Evolutionary conservation across 2,888 invertebrate genomes (phyloP), one percentile per base, ranked within the genome.

Genomic region (Leucozona laternaria): DNA sequence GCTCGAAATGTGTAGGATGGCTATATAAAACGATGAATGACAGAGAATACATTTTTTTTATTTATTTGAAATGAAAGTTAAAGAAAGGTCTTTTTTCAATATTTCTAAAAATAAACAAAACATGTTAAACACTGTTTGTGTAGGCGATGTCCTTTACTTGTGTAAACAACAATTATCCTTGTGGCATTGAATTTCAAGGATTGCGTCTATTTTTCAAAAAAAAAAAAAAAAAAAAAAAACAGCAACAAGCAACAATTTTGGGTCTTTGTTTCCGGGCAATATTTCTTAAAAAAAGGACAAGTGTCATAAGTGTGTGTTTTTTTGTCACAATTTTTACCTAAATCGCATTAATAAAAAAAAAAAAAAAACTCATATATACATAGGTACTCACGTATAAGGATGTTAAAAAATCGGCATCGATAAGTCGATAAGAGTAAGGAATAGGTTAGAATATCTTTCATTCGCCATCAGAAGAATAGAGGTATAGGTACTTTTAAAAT

Each of bases 121-220:
- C 84, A 76, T 79, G 71, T 84, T 66, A 58, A 57, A 66, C 75
- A 77, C 60, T 75, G 80, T 88, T 62, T 88, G 79, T 60, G 87
- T 88, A 83, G 88, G 83, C 87, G 78, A 82, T 76, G 68, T 73
- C 81, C 70, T 28, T 68, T 79, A 68, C 75, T 82, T 88, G 71
- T 88, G 78, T 85, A 88, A 88, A 88, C 88, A 88, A 79, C 79
- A 83, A 85, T 88, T 88, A 88, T 85, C 81, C 84, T 84, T 80
- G 72, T 55, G 72, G 87, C 77, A 80, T 87, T 22, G 70, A 73
- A 83, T 83, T 87, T 87, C 82, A 73, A 73, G 55, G 66, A 80
- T 73, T 71, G 34, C 55, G 45, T 81, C 37, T 48, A 45, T 62
- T 43, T 43, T 40, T 58, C 48, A 45, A 8, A 60, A 48, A 45